Evolutionary conservation across 2,797 vertebrate genomes (phyloP).

Genomic region (Ctenochaetus hawaiiensis): DNA sequence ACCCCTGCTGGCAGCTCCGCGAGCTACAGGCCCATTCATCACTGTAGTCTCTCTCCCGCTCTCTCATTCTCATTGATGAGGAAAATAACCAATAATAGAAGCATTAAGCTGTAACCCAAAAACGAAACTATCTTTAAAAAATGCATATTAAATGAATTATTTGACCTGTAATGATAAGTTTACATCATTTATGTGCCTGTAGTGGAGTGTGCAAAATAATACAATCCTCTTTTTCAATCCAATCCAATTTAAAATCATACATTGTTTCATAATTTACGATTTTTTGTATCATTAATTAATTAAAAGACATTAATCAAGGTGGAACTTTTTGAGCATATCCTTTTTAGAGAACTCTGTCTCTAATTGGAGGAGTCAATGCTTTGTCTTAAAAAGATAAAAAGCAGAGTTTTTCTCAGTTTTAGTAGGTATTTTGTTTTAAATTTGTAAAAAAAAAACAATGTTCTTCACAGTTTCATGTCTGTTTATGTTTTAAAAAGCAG

Average conservation of each 20-base stretch:
- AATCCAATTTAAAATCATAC: too few relatives aligned
- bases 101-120: not conserved
- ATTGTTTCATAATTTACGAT: not conserved
- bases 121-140: not conserved
- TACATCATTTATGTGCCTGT: not conserved
- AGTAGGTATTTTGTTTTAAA: not conserved
- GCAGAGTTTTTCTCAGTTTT: not conserved
- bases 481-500: too few relatives aligned
- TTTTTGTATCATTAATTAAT: not conserved
- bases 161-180: not conserved
- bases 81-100: not conserved
- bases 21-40: conserved; percentile 19
- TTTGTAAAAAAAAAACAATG: not conserved
- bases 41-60: not conserved
- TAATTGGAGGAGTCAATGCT: not conserved
- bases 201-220: not conserved
- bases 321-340: not conserved
- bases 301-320: not conserved
- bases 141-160: not conserved
- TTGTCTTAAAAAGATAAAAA: not conserved
- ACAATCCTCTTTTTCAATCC: too few relatives aligned
- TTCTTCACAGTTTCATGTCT: not conserved
- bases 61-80: not conserved
- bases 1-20: conserved; percentile 60
- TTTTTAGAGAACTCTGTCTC: not conserved